phyloP scores from a whole-genome alignment of 2,888 invertebrate genomes.

The Dicranocentrus wangi region DNA sequence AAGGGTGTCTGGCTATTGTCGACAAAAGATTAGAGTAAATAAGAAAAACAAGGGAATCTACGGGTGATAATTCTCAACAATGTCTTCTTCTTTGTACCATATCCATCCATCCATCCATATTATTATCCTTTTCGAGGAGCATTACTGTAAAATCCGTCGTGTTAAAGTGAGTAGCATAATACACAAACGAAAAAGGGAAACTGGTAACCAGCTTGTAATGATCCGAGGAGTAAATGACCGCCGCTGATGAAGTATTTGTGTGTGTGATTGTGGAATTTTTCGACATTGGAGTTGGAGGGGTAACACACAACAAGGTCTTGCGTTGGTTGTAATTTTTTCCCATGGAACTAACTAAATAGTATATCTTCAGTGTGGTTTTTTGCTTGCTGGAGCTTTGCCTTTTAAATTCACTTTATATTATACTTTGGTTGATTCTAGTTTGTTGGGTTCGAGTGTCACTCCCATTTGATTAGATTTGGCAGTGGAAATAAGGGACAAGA shows the following conservation, averaged over 20 bases:
- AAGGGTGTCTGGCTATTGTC: slow-evolving; percentile 48
- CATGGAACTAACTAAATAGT: background rate
- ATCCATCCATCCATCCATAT: too few relatives aligned
- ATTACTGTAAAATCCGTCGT: background rate
- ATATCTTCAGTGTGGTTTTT: too few relatives aligned
- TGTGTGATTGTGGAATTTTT: background rate
- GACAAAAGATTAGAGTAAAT: slow-evolving; percentile 36
- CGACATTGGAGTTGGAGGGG: background rate
- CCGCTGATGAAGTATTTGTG: background rate
- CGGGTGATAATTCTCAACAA: slow-evolving; percentile 1
- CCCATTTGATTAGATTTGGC: slow-evolving; percentile 31
- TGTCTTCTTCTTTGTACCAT: too few relatives aligned
- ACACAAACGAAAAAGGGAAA: background rate
- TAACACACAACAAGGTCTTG: background rate
- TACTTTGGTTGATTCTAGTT: too few relatives aligned
- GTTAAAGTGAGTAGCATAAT: too few relatives aligned
- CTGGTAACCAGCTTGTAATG: slow-evolving; percentile 1
- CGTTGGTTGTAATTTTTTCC: slow-evolving; percentile 23
- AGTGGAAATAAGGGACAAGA: background rate
- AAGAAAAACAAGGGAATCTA: slow-evolving; percentile 21
- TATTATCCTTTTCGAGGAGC: too few relatives aligned
- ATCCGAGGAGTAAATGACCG: background rate
- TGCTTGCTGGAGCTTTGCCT: too few relatives aligned
- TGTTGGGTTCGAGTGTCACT: too few relatives aligned
- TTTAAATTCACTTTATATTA: too few relatives aligned